Evolutionary conservation across 1,140 invertebrate species (phyloP).

Genomic region (Mycetomoellerius zeteki): DNA sequence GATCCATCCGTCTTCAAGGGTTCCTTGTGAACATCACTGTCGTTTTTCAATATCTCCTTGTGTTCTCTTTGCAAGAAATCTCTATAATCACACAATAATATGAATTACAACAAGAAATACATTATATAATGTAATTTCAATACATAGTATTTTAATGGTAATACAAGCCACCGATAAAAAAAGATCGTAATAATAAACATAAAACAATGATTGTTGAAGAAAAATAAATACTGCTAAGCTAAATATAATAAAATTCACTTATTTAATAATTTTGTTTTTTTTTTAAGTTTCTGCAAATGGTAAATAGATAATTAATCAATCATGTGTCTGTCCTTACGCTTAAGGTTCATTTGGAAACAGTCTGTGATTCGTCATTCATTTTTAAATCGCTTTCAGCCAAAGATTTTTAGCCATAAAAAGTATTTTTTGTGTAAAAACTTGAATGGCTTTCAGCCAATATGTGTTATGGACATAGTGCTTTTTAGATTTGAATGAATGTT

Average conservation of each 20-base stretch:
- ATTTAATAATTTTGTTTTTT: neutral
- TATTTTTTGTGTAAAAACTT: neutral
- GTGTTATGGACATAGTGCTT: no score
- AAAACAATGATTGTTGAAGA: neutral
- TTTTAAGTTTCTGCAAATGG: neutral
- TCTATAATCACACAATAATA: constrained; percentile 46
- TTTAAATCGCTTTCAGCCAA: neutral
- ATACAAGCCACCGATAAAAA: neutral
- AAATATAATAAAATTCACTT: neutral
- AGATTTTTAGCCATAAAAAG: neutral
- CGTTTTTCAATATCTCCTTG: constrained; percentile 56
- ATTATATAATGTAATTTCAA: neutral
- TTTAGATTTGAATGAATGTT: neutral
- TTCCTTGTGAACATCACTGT: constrained; percentile 82
- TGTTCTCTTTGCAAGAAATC: constrained; percentile 62
- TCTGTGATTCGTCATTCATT: neutral
- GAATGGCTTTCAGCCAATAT: neutral
- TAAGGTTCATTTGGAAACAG: no score
- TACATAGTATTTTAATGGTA: neutral
- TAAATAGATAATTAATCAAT: neutral
- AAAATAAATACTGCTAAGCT: neutral
- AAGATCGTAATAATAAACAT: neutral
- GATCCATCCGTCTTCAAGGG: constrained; percentile 85
- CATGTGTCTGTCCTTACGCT: neutral
- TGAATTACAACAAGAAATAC: constrained; percentile 16